These are phyloP conservation scores for Eretmochelys imbricata DNA, from an alignment of 2,113 vertebrate species.

Conservation along the genomic window DNA sequence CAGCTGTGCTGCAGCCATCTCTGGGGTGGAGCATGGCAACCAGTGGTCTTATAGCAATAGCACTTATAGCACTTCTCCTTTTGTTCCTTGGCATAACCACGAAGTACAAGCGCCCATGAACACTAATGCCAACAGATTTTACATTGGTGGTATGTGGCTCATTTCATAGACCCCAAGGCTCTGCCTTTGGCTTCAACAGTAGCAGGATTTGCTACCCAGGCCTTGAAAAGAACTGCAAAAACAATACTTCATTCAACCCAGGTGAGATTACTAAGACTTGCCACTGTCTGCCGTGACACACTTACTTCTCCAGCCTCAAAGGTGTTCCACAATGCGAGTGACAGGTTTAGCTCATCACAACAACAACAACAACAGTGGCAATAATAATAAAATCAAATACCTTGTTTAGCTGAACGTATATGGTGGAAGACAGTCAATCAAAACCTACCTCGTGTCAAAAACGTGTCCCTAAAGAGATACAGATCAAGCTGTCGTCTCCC, in stretches of 20 bases:
- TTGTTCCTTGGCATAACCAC: neutral
- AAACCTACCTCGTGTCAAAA: slow-evolving; percentile 62
- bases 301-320: slow-evolving; percentile 60
- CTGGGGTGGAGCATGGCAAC: neutral
- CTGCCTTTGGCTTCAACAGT: slow-evolving; percentile 22
- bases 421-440: slow-evolving; percentile 56
- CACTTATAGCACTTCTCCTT: neutral
- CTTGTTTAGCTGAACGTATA: slow-evolving; percentile 65
- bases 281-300: slow-evolving; percentile 51
- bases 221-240: slow-evolving; percentile 40
- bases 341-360: slow-evolving; percentile 69
- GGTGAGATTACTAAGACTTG: slow-evolving; percentile 45
- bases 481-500: slow-evolving; percentile 65
- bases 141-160: neutral
- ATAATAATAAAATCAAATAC: slow-evolving; percentile 52
- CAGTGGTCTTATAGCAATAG: neutral
- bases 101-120: neutral
- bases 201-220: neutral
- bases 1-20: neutral
- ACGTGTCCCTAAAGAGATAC: slow-evolving; percentile 66
- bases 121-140: neutral
- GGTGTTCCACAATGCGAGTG: slow-evolving; percentile 65
- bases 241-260: slow-evolving; percentile 40
- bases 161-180: neutral
- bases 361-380: neutral